These are phyloP conservation scores for Pyrrhosoma nymphula DNA, from an alignment of 2,888 invertebrate species.

Conservation along the genomic window DNA sequence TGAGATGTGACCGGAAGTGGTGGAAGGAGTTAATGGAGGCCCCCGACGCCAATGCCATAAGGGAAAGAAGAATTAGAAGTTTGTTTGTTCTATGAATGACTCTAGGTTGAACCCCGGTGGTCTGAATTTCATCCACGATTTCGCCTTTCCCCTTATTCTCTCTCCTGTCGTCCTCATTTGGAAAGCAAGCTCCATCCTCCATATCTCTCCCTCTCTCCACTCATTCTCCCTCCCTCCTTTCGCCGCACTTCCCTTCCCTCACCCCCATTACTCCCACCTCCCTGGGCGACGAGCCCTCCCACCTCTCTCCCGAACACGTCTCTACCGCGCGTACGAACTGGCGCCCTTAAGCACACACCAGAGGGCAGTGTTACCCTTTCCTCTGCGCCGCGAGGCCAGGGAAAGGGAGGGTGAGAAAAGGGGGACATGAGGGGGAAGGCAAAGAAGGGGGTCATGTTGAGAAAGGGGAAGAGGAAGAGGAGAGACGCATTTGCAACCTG, in stretches of 20 bases:
- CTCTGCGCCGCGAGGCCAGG: not conserved
- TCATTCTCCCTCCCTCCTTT: not conserved
- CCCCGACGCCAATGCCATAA: too few relatives aligned
- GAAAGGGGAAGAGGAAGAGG: not conserved
- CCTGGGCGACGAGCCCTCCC: too few relatives aligned
- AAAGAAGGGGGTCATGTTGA: not conserved
- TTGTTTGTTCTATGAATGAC: too few relatives aligned
- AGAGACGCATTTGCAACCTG: not conserved
- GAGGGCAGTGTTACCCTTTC: conserved; percentile 49
- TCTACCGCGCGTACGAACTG: not conserved
- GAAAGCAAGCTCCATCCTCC: not conserved
- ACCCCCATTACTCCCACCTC: too few relatives aligned
- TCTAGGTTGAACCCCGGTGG: not conserved
- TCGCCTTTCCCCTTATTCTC: not conserved
- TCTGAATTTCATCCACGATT: not conserved
- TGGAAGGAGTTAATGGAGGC: too few relatives aligned
- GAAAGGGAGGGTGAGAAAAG: not conserved
- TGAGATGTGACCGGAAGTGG: too few relatives aligned
- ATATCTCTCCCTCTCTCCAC: not conserved
- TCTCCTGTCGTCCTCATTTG: not conserved
- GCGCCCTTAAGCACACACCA: conserved; percentile 44
- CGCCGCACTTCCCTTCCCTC: not conserved
- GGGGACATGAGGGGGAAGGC: too few relatives aligned
- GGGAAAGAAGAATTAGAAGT: too few relatives aligned
- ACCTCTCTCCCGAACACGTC: not conserved